Evolutionary conservation across 2,888 invertebrate species (phyloP), one percentile per base, ranked within the genome.

Genomic region (Drosophila trichaetosa): DNA sequence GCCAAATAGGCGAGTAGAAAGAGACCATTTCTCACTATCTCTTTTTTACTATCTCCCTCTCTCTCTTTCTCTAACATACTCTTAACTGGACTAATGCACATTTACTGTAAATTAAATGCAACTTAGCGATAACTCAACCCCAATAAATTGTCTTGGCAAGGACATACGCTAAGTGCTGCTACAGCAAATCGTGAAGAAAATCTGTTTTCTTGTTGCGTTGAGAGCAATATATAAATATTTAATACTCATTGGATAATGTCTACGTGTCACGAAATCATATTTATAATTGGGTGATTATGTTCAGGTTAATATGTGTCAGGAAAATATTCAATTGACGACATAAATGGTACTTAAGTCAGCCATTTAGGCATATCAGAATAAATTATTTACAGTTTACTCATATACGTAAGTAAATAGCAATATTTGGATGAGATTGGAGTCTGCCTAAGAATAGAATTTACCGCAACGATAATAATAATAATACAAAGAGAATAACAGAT

Each of bases 31-130:
- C 38, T 21, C 51, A 7, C 16, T 36, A 27, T 38, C 51, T 38
- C 21, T 46, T 2, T 13, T 31, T 5, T 27, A n/a, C 42, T 40
- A 11, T 27, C 21, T 18, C 18, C 1, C 11, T 33, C 54, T 16
- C 31, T 21, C 13, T 16, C 18, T 3, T 36, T 8, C 36, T 6
- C 31, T 27, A 10, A 31, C 34, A 54, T 18, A 18, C 31, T 10
- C 24, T 18, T 16, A 48, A 24, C 18, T 21, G 16, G 46, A 49
- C 76, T 63, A 79, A 66, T 70, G 79, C 77, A 69, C 69, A 71
- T 64, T 69, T 74, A 49, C 52, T 81, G 69, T 49, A 68, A 81
- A 81, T 74, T 74, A 78, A 81, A 78, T 74, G 79, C 79, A 81
- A 60, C 71, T 77, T 59, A 68, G 69, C 73, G 56, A 64, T 76